A percentile compares a stretch with the other conserved stretches of the same genome.
Conservation (phyloP, 2,113 vertebrate genomes). For the Spilogale gracilis region DNA sequence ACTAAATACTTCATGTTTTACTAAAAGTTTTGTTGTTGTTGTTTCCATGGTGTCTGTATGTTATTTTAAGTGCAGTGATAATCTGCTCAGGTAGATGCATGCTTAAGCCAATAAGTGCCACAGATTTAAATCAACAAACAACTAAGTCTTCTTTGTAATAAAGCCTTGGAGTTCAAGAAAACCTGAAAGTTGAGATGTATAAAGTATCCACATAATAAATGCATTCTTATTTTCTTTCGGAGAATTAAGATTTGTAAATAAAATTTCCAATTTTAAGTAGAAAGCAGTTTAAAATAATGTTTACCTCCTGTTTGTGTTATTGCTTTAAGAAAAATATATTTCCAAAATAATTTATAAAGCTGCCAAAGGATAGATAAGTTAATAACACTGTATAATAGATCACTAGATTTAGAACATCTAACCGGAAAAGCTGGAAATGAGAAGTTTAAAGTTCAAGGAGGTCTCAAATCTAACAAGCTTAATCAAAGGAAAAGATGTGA, state of each 20-base stretch:
- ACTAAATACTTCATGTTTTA: background rate
- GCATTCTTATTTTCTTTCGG: background rate
- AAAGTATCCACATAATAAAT: background rate
- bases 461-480: slow-evolving; percentile 83
- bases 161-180: slow-evolving; percentile 39
- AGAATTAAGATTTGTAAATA: slow-evolving; percentile 52
- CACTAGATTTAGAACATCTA: slow-evolving; percentile 77
- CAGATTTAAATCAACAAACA: slow-evolving; percentile 39
- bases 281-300: slow-evolving; percentile 54
- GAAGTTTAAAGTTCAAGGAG: slow-evolving; percentile 85
- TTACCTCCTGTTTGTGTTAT: slow-evolving; percentile 41
- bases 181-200: background rate
- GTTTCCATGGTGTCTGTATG: background rate
- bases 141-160: slow-evolving; percentile 15
- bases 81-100: slow-evolving; percentile 15
- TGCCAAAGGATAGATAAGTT: slow-evolving; percentile 62
- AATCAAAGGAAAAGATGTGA: slow-evolving; percentile 86
- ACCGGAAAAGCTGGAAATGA: slow-evolving; percentile 80
- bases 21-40: background rate
- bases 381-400: slow-evolving; percentile 79
- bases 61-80: background rate
- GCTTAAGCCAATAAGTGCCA: background rate
- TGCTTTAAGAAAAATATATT: slow-evolving; percentile 54
- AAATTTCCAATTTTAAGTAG: background rate
- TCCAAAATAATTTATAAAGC: slow-evolving; percentile 67